Conservation (phyloP, 30 jellyfish, hydroid and myxozoan genomes). For the Aurelia sp. region DNA sequence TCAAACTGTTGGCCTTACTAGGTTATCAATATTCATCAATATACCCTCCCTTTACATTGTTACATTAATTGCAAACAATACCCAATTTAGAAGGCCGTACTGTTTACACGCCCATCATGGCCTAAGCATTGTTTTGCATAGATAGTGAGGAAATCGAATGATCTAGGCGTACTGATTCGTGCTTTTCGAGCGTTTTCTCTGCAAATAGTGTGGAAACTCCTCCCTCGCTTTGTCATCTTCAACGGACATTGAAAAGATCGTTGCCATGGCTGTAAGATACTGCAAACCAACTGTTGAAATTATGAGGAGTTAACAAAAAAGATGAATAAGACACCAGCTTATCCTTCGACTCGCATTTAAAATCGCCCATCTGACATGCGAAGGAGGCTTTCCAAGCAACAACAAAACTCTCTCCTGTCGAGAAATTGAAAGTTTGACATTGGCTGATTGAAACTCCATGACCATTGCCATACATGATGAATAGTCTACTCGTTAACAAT, state of each 20-base stretch:
- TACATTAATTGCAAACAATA: constrained; percentile 26
- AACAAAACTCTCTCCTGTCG: no score
- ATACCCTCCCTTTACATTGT: constrained; percentile 42
- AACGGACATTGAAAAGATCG: constrained; percentile 8
- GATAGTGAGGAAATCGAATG: constrained; percentile 11
- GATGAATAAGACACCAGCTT: no score
- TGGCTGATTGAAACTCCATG: no score
- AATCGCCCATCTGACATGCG: no score
- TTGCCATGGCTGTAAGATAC: neutral
- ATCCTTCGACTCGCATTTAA: no score
- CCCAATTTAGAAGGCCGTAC: constrained; percentile 6
- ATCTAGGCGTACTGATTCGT: constrained; percentile 3
- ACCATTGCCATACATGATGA: no score
- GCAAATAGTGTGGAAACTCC: neutral
- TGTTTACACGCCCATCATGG: constrained; percentile 15
- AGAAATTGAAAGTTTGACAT: no score
- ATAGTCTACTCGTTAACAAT: no score
- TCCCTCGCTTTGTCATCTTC: neutral
- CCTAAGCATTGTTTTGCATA: neutral
- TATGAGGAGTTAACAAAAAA: no score
- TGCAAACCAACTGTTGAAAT: neutral
- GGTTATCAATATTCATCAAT: constrained; percentile 62
- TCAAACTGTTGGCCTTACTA: constrained; percentile 26
- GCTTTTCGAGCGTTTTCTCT: neutral
- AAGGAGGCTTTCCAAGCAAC: no score